Evolutionary conservation across 2,888 invertebrate species (phyloP).

Genomic region (Andrena flavipes): DNA sequence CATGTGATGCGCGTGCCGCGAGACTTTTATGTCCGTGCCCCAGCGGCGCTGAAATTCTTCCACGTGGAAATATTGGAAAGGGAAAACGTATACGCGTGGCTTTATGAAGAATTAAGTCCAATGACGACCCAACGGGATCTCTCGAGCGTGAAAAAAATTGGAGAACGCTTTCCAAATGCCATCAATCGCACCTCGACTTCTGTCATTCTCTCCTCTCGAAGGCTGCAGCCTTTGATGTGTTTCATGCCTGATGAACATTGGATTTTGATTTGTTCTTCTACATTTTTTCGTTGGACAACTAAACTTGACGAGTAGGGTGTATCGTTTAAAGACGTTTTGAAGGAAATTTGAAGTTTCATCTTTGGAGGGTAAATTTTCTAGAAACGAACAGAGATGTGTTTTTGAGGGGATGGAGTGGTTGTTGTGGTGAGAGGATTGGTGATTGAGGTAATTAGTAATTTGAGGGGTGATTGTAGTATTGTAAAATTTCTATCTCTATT

Average conservation of each 20-base stretch:
- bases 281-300: too few relatives aligned
- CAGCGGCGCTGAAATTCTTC: slow-evolving; percentile 53
- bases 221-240: not conserved
- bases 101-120: slow-evolving; percentile 52
- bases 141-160: slow-evolving; percentile 45
- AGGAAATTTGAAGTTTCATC: too few relatives aligned
- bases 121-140: slow-evolving; percentile 40
- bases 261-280: not conserved
- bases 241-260: not conserved
- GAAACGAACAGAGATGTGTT: too few relatives aligned
- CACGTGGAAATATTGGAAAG: slow-evolving; percentile 62
- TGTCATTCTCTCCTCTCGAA: not conserved
- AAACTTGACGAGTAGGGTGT: too few relatives aligned
- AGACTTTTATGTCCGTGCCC: slow-evolving; percentile 43
- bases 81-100: slow-evolving; percentile 47
- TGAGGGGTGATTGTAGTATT: too few relatives aligned
- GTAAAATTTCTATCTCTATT: too few relatives aligned
- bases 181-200: slow-evolving; percentile 7
- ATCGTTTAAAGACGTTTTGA: too few relatives aligned
- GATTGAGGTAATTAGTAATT: too few relatives aligned
- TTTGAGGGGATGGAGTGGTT: too few relatives aligned
- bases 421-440: too few relatives aligned
- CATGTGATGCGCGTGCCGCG: slow-evolving; percentile 14
- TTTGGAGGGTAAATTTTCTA: too few relatives aligned
- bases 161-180: slow-evolving; percentile 25